Conservation (phyloP, 2,113 vertebrate species). For the Prunella fulvescens region DNA sequence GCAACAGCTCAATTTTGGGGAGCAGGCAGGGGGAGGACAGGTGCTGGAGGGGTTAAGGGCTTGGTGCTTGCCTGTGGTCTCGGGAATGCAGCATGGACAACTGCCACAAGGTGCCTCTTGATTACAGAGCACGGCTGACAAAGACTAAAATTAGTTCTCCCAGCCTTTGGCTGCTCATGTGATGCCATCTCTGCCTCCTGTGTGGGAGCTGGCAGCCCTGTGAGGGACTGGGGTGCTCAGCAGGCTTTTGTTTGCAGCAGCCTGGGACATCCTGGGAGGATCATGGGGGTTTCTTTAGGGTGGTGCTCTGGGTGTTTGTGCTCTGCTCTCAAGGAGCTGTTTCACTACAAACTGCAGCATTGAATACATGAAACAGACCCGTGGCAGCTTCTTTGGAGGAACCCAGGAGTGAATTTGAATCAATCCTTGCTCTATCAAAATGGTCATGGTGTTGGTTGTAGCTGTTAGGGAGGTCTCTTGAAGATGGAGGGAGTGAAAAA, state of each 20-base stretch:
- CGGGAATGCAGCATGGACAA: background rate
- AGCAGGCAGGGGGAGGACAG: background rate
- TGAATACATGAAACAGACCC: accelerated
- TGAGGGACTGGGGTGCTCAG: background rate
- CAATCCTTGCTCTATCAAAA: background rate
- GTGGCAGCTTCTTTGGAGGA: background rate
- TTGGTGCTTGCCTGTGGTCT: background rate
- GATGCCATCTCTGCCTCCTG: background rate
- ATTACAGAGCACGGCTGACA: background rate
- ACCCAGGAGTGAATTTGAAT: background rate
- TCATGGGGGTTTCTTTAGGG: accelerated
- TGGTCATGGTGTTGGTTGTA: background rate
- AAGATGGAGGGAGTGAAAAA: background rate
- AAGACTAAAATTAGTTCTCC: slow-evolving; percentile 26
- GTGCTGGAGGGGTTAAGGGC: background rate
- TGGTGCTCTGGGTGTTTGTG: background rate
- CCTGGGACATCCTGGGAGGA: background rate
- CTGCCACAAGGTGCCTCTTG: background rate
- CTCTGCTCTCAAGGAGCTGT: background rate
- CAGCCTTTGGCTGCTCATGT: background rate
- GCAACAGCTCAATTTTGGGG: background rate
- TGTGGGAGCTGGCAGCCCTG: background rate
- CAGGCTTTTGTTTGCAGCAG: background rate
- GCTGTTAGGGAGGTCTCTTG: background rate
- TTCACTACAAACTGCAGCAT: background rate